A percentile compares a stretch with the other conserved stretches of the same genome.
These are phyloP conservation scores for Patella ulyssiponensis DNA, from an alignment of 2,888 invertebrate species.

Conservation along the genomic window DNA sequence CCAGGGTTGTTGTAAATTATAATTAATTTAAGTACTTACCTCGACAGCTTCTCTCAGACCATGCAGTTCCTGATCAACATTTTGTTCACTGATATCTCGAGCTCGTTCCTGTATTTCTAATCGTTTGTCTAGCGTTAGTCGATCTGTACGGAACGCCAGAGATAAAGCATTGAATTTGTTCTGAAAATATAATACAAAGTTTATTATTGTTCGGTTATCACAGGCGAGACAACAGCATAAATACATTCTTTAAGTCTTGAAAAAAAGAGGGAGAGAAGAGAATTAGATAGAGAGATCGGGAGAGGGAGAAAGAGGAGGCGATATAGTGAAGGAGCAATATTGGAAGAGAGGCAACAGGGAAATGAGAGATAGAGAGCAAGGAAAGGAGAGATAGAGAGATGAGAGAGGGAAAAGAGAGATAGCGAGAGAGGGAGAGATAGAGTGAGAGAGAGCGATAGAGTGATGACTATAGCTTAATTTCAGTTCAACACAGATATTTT, in stretches of 20 bases:
- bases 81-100: conserved; percentile 77
- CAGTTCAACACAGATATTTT: too few relatives aligned
- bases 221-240: neutral
- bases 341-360: neutral
- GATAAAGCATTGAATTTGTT: conserved; percentile 76
- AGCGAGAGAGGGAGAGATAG: neutral
- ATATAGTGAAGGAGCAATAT: neutral
- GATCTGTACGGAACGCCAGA: conserved; percentile 77
- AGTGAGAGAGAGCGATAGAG: conserved; percentile 6
- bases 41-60: conserved; percentile 72
- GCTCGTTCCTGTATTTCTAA: conserved; percentile 76
- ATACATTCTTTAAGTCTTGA: too few relatives aligned
- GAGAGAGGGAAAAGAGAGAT: neutral
- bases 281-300: neutral
- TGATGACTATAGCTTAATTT: neutral
- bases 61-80: conserved; percentile 75
- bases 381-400: neutral
- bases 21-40: conserved; percentile 52
- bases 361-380: neutral
- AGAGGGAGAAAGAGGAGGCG: neutral
- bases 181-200: conserved; percentile 62
- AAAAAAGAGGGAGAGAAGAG: neutral
- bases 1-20: too few relatives aligned
- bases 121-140: conserved; percentile 75
- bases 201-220: neutral